Base-by-base conservation (phyloP, 2,888 invertebrate genomes). In the Dascillus cervinus region DNA sequence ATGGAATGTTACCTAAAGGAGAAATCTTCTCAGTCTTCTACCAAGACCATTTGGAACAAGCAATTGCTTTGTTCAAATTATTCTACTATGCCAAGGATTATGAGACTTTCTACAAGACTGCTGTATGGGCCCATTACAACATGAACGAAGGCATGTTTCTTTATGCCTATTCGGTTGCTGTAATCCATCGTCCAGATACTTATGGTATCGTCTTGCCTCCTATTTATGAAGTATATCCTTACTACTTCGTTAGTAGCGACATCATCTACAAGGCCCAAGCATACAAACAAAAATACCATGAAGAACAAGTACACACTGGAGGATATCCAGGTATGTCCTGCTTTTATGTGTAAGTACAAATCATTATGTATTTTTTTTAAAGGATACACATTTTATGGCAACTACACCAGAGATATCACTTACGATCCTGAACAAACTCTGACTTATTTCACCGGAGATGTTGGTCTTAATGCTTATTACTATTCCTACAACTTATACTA, bases 391-490 rank as follows among this genome's bases (percentile, higher is more conserved):
- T 71, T 82, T 41, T 71, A 69, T 34, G 72, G 74, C 46, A 82
- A 82, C 60, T 72, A 73, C 49, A 76, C 78, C 6, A 68, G 70
- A 24, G 62, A 70, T 36, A 67, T 68, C 44, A 61, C 70, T 13
- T 41, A 75, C 41, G 66, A 72, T 51, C 63, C 70, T 2, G 78
- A 80, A 39, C 68, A 72, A 32, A 52, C 57, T 4, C 45, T 86
- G 23, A 64, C 70, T 14, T 86, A 86, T 64, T 84, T 76, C 66
- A 78, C 77, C 9, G 80, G 85, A 52, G 86, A 87, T 57, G 64
- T 79, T 32, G 77, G 72, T 32, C 64, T 82, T 27, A 84, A 80
- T 58, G 51, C 73, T 12, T 74, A 71, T 53, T 79, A 81, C 64
- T 77, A 77, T 59, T 72, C 76, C 53, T 56, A 64, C 42, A 70